Evolutionary conservation across 2,113 vertebrate species (phyloP), one percentile per base, ranked within the genome.

Genomic region (Xyliphius kryptos): DNA sequence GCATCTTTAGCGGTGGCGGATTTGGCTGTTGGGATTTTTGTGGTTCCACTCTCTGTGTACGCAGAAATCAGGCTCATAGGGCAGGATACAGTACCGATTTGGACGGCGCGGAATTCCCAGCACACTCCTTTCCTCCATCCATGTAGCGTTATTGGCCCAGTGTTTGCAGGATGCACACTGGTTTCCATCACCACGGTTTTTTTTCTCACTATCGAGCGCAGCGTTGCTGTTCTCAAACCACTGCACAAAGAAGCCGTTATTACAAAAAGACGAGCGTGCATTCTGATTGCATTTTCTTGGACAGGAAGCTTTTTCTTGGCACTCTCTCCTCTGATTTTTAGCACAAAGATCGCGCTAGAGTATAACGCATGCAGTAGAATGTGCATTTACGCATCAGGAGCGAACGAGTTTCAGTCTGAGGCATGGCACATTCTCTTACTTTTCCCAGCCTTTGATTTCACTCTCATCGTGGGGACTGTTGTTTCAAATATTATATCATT

Each of bases 131-230:
- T n/a, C n/a, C n/a, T 87, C 71, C 89, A 89, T 74, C 87, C 86
- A 0, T 89, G 88, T 50, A 80, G 60, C 49, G 14, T 88, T 0
- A 81, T 88, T 0, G 89, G 85, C 1, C 86, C 86, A 1, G 66
- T 88, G 52, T 90, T 89, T 11, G 86, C 88, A 2, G 88, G 88
- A 0, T 90, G 86, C 79, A 90, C 86, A 1, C 66, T 88, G 22
- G 87, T 89, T 12, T 90, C 88, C 58, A 89, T 89, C 26, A 85
- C 82, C 0, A 90, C 88, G 7, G 87, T 89, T 3, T 89, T 89
- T 55, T 61, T 88, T 7, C 72, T 90, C 50, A 85, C 84, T 0
- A 76, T 88, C 0, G 88, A 90, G 70, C 70, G 87, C 49, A 81
- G 83, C 80, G 77, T 90, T 2, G 88, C 88, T 0, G 86, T 90